These are phyloP conservation scores for Hydrozoanthus gracilis DNA, from an alignment of 92 coral and sea anemone species.

Conservation along the genomic window DNA sequence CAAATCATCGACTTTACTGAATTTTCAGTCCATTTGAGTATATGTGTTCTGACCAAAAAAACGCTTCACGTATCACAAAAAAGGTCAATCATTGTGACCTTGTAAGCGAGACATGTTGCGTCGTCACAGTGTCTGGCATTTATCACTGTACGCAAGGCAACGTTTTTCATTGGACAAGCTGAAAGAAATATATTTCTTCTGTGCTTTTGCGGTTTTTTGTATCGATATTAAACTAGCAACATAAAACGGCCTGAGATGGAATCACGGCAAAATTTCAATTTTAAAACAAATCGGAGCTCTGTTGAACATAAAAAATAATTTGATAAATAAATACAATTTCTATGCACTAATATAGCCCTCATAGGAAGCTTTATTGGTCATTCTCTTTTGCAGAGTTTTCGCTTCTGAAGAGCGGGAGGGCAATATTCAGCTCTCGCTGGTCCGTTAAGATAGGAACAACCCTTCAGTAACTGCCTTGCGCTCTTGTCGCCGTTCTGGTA, in stretches of 20 bases:
- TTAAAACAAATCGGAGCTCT: neutral
- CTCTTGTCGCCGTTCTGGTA: neutral
- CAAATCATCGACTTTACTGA: neutral
- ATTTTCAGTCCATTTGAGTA: neutral
- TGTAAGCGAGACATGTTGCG: constrained; percentile 12
- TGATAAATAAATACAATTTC: neutral
- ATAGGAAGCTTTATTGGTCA: neutral
- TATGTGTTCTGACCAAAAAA: neutral
- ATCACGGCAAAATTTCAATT: neutral
- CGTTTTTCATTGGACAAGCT: neutral
- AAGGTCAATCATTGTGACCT: constrained; percentile 18
- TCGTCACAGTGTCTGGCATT: constrained; percentile 5
- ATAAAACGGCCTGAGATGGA: neutral
- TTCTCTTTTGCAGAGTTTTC: neutral
- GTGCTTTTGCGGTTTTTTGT: constrained; percentile 1
- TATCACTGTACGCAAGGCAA: neutral
- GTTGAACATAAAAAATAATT: neutral
- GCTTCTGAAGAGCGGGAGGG: neutral
- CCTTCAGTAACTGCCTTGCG: constrained; percentile 10
- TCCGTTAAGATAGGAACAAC: constrained; percentile 3
- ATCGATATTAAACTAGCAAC: neutral
- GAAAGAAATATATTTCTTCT: neutral
- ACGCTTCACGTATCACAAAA: neutral
- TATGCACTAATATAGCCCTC: too few species aligned
- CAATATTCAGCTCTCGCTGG: constrained; percentile 1